Evolutionary conservation across 2,797 vertebrate genomes (phyloP), one percentile per base, ranked within the genome.

Genomic region (Sebastes baramenuke): DNA sequence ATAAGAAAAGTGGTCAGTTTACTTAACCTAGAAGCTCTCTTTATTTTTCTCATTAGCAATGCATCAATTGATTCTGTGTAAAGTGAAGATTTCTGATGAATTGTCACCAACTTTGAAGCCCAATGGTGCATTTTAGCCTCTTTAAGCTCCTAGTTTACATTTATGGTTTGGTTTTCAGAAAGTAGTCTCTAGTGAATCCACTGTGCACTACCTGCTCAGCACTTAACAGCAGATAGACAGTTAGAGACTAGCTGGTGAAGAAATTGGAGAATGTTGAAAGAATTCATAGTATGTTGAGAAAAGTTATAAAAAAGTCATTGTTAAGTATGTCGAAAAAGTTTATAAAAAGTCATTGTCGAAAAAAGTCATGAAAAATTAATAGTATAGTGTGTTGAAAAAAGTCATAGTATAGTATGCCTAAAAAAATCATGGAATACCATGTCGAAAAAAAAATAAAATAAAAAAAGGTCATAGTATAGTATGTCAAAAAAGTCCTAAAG

Each of bases 1-100:
- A 69, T 38, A 56, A 67, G 16, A 72, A 88, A 82, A 10, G 8
- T 12, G 61, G 7, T 72, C 66, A 4, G 9, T 71, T 70, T 73
- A 76, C 67, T 56, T 13, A 46, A 75, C 22, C 25, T 46, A 64
- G 27, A 24, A 67, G 22, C 2, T 56, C 16, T 49, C 4, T 42
- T n/a, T 74, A 2, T 72, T 72, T 32, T 30, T 36, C 22, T 20
- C 16, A 20, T 58, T 3, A 34, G 2, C 22, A 49, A 14, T 27
- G 5, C 6, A 46, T 30, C 22, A 25, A 65, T 54, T 74, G 36
- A 58, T 69, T 73, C 1, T 60, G 6, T 58, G 5, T 61, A 46
- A 27, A 32, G 54, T 36, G 3, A 52, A 60, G 20, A 10, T 66
- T 30, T 74, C 9, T 73, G 64, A 30, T 16, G 11, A 61, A 27